These are phyloP conservation scores for Echeneis naucrates DNA, from an alignment of 2,797 vertebrate species.

Conservation along the genomic window DNA sequence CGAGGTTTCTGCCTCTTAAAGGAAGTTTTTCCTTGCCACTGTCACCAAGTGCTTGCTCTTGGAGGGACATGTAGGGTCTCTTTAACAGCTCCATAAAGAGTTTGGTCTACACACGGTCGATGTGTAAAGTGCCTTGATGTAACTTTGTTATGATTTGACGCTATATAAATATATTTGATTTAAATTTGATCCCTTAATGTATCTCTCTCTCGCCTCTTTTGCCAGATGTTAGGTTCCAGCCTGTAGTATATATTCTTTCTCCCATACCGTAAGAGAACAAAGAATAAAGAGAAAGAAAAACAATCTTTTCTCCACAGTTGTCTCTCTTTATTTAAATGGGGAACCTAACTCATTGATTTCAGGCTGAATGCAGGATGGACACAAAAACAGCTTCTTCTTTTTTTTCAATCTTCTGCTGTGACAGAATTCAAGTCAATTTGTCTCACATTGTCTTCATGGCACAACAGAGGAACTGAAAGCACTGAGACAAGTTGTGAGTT, in stretches of 20 bases:
- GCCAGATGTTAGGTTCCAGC: slow-evolving; percentile 12
- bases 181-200: slow-evolving; percentile 16
- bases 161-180: too few species aligned
- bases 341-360: slow-evolving; percentile 19
- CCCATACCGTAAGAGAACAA: slow-evolving; percentile 15
- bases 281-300: neutral
- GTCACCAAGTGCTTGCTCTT: too few species aligned
- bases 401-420: slow-evolving; percentile 29
- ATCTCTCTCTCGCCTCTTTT: neutral
- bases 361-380: slow-evolving; percentile 11
- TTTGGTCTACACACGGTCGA: too few species aligned
- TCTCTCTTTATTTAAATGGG: slow-evolving; percentile 31
- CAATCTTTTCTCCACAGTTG: slow-evolving; percentile 8
- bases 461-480: slow-evolving; percentile 38
- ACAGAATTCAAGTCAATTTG: slow-evolving; percentile 57
- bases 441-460: slow-evolving; percentile 22
- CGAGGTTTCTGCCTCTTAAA: too few species aligned
- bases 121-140: too few species aligned
- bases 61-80: too few species aligned
- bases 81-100: too few species aligned
- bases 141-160: too few species aligned
- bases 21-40: too few species aligned
- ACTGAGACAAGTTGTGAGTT: slow-evolving; percentile 50
- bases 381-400: slow-evolving; percentile 13
- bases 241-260: slow-evolving; percentile 45